Evolutionary conservation across 2,113 vertebrate species (phyloP).

Genomic region (Falcunculus frontatus): DNA sequence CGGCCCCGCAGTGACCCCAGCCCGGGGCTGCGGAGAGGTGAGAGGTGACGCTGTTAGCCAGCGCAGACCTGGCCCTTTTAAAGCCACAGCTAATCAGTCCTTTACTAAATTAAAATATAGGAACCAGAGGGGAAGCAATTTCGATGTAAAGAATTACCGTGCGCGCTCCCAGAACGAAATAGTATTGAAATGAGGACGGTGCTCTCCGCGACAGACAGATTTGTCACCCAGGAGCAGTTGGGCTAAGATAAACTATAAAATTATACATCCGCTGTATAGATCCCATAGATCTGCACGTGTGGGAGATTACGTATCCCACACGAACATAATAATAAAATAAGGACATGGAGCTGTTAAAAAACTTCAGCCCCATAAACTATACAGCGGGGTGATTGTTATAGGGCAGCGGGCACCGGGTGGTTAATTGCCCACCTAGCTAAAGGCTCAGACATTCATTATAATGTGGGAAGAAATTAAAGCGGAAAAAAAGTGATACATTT

Average conservation of each 20-base stretch:
- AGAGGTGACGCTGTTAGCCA: slow-evolving; percentile 52
- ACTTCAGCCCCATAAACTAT: neutral
- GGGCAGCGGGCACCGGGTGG: neutral
- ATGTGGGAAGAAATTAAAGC: neutral
- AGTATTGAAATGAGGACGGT: neutral
- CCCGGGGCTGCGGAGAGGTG: slow-evolving; percentile 37
- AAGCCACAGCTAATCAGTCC: slow-evolving; percentile 60
- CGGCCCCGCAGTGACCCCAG: slow-evolving; percentile 56
- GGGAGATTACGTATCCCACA: neutral
- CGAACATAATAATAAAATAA: neutral
- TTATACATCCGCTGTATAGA: neutral
- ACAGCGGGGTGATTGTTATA: neutral
- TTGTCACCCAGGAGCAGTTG: neutral
- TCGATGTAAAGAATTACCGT: slow-evolving; percentile 48
- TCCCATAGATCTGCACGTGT: neutral
- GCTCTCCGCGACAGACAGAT: neutral
- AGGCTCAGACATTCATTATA: neutral
- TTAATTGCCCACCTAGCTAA: neutral
- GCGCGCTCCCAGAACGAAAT: neutral
- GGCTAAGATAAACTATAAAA: neutral
- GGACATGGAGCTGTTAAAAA: neutral
- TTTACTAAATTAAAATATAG: slow-evolving; percentile 49
- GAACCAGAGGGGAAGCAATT: slow-evolving; percentile 51
- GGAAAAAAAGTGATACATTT: neutral
- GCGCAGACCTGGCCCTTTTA: slow-evolving; percentile 50